Evolutionary conservation across 2,113 vertebrate species (phyloP).

Genomic region (Semnornis frantzii): DNA sequence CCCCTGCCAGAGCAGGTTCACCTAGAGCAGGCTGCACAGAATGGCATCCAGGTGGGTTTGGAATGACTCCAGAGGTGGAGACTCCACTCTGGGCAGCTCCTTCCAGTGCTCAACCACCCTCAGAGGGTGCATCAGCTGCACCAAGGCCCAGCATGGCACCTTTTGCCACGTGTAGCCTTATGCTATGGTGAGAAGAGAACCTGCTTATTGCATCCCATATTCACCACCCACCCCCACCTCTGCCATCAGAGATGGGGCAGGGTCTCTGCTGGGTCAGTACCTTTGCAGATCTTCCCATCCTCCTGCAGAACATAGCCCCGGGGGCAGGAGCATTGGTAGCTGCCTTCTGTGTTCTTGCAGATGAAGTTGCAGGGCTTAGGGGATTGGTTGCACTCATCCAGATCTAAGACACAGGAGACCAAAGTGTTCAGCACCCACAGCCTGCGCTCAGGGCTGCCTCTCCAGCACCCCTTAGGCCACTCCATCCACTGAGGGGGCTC

Average conservation of each 20-base stretch:
- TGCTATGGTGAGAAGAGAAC: background rate
- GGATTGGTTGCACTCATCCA: slow-evolving; percentile 90
- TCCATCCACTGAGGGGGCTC: background rate
- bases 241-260: background rate
- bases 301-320: slow-evolving; percentile 90
- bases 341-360: slow-evolving; percentile 95
- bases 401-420: slow-evolving; percentile 73
- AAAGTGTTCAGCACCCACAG: background rate
- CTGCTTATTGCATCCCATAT: background rate
- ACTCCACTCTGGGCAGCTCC: too few relatives aligned
- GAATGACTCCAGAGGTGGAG: too few relatives aligned
- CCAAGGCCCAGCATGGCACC: background rate
- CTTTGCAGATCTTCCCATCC: slow-evolving; percentile 93
- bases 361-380: slow-evolving; percentile 92
- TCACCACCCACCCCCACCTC: background rate
- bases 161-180: background rate
- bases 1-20: too few relatives aligned
- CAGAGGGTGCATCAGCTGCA: too few relatives aligned
- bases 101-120: too few relatives aligned
- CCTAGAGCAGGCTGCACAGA: too few relatives aligned
- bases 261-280: slow-evolving; percentile 52
- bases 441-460: background rate
- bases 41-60: too few relatives aligned
- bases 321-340: slow-evolving; percentile 93
- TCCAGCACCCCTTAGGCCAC: background rate